Percentiles rank a stretch among this genome's conserved stretches.
Conservation (phyloP, 2,888 invertebrate genomes). For the Hoplodrina ambigua region DNA sequence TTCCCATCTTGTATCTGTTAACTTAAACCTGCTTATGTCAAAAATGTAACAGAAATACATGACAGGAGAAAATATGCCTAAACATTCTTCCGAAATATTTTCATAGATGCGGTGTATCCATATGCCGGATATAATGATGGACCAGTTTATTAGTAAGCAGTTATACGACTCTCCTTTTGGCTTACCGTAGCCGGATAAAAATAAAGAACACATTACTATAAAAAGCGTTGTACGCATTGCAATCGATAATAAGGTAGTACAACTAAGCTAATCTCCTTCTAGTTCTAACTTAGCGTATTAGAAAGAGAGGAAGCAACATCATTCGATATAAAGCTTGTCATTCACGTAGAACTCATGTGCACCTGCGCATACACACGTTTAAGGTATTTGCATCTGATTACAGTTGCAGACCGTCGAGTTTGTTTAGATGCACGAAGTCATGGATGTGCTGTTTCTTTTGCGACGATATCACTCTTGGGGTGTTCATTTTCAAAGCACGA, state of each 20-base stretch:
- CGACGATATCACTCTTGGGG: not conserved
- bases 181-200: not conserved
- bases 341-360: conserved; percentile 46
- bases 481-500: no score
- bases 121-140: not conserved
- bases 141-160: not conserved
- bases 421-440: conserved; percentile 18
- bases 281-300: not conserved
- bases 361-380: conserved; percentile 62
- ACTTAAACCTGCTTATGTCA: not conserved
- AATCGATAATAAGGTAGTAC: conserved; percentile 15
- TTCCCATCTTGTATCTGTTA: no score
- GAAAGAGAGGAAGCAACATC: conserved; percentile 10
- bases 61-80: no score
- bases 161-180: no score
- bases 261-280: not conserved
- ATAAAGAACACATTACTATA: conserved; percentile 11
- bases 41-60: no score
- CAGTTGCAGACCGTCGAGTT: conserved; percentile 31
- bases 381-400: conserved; percentile 66
- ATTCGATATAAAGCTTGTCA: conserved; percentile 44
- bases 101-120: no score
- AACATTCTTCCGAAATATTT: no score
- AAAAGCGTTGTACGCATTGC: conserved; percentile 1
- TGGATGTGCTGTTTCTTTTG: conserved; percentile 12